Conservation (phyloP, 2,113 vertebrate genomes). For the Scalopus aquaticus region DNA sequence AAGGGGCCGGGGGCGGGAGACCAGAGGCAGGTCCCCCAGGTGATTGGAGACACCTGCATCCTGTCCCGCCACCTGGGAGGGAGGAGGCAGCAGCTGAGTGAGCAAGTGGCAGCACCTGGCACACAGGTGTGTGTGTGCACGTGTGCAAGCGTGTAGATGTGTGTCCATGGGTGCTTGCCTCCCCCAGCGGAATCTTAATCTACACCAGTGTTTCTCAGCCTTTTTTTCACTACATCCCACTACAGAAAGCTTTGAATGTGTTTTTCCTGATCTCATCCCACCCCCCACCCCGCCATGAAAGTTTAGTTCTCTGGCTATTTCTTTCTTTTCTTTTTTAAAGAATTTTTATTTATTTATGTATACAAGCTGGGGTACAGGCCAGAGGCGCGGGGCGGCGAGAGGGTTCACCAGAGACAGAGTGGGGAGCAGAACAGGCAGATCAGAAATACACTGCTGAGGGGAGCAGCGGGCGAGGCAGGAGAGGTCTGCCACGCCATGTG, state of each 20-base stretch:
- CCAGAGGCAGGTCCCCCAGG: neutral
- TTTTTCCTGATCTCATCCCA: neutral
- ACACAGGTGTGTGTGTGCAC: no score
- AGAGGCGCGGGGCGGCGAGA: no score
- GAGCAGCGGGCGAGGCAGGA: no score
- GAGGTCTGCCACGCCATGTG: no score
- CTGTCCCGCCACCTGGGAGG: neutral
- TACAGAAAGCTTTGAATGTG: neutral
- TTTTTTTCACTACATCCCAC: neutral
- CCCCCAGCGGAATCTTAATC: neutral
- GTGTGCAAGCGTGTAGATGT: rapidly evolving
- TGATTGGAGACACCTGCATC: neutral
- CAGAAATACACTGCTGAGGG: no score
- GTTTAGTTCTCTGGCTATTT: neutral
- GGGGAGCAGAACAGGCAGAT: no score
- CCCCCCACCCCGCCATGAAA: neutral
- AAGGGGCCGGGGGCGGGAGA: neutral
- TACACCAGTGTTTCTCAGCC: neutral
- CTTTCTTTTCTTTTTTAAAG: no score
- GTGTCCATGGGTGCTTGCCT: neutral
- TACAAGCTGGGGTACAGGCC: no score
- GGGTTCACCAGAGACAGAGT: no score
- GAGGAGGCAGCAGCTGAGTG: neutral
- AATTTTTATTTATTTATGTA: no score
- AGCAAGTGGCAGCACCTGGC: neutral